Evolutionary conservation across 92 coral and sea anemone genomes (phyloP), one percentile per base, ranked within the genome.

Genomic region (Palythoa heliodiscus): DNA sequence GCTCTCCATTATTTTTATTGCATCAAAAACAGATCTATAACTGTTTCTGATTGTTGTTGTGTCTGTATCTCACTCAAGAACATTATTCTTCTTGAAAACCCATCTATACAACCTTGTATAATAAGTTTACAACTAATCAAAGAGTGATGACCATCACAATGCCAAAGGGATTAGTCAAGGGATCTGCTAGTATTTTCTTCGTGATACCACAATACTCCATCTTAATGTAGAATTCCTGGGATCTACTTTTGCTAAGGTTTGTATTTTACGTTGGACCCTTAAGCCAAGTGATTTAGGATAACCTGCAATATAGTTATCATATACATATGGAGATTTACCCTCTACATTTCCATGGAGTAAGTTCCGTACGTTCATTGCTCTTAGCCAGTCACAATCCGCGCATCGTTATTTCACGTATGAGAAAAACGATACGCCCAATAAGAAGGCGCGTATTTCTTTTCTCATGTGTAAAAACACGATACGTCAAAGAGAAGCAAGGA

Each of bases 11-110:
- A 69, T 13, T 67, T 55, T 12, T 23, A 82, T 48, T 23, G 86
- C 86, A 52, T 82, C 63, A 82, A 37, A 82, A 66, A 66, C 76
- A 74, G 43, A 37, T 82, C 76, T 15, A 82, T 78, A 17, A 82
- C 86, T 61, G 86, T 82, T 69, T 82, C 64, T 47, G 75, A 29
- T 5, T 39, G 77, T 82, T 82, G 74, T 86, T 86, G 16, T 39
- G 43, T 13, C 84, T 29, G 22, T 76, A 76, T 50, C 66, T 64
- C 20, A 86, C 66, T 64, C 20, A 86, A 52, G 52, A 38, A 86
- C 84, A 86, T 86, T 19, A 86, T 75, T 86, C 73, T 86, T 35
- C 89, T 29, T 47, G 89, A 64, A 50, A 47, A 85, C 9, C 50
- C 50, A 8, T 43, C 50, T 5, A 43, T 43, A 8, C 50, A 43